Percentiles rank a stretch among this genome's conserved stretches.
phyloP scores from a whole-genome alignment of 1,140 invertebrate genomes.

The Bicyclus anynana region DNA sequence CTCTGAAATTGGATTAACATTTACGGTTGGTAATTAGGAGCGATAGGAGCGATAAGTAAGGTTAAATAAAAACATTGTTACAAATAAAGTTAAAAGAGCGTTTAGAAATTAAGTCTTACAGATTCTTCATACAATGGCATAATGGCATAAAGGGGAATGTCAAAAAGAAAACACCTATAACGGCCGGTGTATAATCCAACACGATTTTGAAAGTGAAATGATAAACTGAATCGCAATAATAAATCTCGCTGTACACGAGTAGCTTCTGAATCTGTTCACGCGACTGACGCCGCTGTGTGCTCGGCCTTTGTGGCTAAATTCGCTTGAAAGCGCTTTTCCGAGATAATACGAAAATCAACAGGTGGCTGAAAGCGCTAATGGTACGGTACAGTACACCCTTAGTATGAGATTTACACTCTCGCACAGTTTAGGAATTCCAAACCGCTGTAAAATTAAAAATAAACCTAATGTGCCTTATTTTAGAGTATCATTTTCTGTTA shows the following conservation, averaged over 20 bases:
- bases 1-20: no score
- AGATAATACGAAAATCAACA: conserved; percentile 12
- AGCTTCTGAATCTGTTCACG: conserved; percentile 15
- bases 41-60: no score
- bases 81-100: no score
- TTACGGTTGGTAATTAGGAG: no score
- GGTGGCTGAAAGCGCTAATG: conserved; percentile 18
- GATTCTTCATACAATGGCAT: no score
- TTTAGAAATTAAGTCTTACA: no score
- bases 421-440: no score
- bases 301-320: conserved; percentile 19
- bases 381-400: conserved; percentile 8
- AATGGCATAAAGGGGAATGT: no score
- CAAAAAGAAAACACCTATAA: not conserved
- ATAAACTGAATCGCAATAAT: conserved; percentile 49
- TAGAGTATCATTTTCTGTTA: no score
- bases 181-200: conserved; percentile 29
- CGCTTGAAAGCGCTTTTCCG: conserved; percentile 11
- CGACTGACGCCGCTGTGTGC: conserved; percentile 27
- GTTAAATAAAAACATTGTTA: no score
- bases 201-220: conserved; percentile 65
- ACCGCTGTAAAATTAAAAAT: no score
- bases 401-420: no score
- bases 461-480: not conserved
- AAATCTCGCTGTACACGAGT: conserved; percentile 43